Conservation (phyloP, 2,113 vertebrate species). For the Pseudorectes ferrugineus region DNA sequence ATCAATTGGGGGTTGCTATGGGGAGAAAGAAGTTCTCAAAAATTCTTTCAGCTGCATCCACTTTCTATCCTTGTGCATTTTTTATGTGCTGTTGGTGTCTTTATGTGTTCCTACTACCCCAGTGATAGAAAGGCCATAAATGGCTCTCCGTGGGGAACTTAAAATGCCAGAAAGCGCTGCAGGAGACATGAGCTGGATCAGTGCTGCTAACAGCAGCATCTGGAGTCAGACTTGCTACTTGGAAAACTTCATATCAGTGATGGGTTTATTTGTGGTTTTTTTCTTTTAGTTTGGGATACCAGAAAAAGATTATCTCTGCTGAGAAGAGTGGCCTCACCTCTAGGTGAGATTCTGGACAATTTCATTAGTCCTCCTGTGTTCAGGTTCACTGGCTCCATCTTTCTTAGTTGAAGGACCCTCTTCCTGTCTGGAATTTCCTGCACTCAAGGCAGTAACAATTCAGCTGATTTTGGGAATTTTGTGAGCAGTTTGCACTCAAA, state of each 20-base stretch:
- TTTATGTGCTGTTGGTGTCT: neutral
- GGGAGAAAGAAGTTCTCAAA: neutral
- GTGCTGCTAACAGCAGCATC: neutral
- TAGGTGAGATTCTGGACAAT: neutral
- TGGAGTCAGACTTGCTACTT: neutral
- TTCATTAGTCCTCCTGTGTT: neutral
- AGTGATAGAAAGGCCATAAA: neutral
- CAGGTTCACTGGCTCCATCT: neutral
- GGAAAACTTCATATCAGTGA: neutral
- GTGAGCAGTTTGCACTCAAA: neutral
- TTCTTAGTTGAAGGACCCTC: neutral
- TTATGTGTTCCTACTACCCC: neutral
- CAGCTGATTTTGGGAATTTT: neutral
- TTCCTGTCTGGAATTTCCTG: neutral
- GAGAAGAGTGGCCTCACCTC: neutral
- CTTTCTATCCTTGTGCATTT: neutral
- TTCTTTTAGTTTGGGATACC: neutral
- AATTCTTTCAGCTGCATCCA: neutral
- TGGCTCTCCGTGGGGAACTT: neutral
- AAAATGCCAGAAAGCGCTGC: neutral
- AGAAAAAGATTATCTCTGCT: neutral
- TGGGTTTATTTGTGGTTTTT: neutral
- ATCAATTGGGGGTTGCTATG: neutral
- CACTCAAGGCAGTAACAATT: neutral
- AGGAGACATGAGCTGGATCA: neutral